These are phyloP conservation scores for Eilema sororculum DNA, from an alignment of 2,888 invertebrate genomes.

Conservation along the genomic window DNA sequence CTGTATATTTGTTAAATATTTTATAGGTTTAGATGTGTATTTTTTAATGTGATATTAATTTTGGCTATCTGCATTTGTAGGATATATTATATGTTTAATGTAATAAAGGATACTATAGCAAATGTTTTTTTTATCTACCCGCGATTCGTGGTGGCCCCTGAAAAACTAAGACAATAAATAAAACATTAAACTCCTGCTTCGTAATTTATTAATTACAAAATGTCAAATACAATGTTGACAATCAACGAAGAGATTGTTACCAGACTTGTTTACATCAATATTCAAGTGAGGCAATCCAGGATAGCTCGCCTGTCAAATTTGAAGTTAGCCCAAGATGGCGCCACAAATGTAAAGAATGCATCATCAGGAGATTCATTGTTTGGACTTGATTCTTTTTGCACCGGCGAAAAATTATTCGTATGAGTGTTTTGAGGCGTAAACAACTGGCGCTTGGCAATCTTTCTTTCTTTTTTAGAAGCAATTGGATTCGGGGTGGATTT, in stretches of 20 bases:
- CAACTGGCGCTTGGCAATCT: slow-evolving; percentile 86
- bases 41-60: slow-evolving; percentile 70
- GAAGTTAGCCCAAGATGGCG: slow-evolving; percentile 89
- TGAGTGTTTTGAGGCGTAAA: slow-evolving; percentile 83
- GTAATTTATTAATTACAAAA: slow-evolving; percentile 47
- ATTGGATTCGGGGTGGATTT: slow-evolving; percentile 57
- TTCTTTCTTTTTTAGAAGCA: slow-evolving; percentile 71
- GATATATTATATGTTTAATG: slow-evolving; percentile 32
- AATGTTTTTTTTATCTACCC: not conserved
- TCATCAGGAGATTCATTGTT: slow-evolving; percentile 55
- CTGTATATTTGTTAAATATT: slow-evolving; percentile 46
- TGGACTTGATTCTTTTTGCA: slow-evolving; percentile 63
- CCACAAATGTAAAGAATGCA: slow-evolving; percentile 79
- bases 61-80: slow-evolving; percentile 48
- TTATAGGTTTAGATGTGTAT: slow-evolving; percentile 51
- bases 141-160: too few species aligned
- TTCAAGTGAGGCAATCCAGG: slow-evolving; percentile 78
- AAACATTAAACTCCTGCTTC: slow-evolving; percentile 27
- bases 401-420: slow-evolving; percentile 64
- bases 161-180: slow-evolving; percentile 12
- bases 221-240: slow-evolving; percentile 40
- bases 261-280: slow-evolving; percentile 19
- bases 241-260: slow-evolving; percentile 32
- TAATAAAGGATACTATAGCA: slow-evolving; percentile 42
- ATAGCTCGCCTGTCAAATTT: slow-evolving; percentile 88